phyloP scores from a whole-genome alignment of 1,140 invertebrate species.

The Anastrepha ludens region DNA sequence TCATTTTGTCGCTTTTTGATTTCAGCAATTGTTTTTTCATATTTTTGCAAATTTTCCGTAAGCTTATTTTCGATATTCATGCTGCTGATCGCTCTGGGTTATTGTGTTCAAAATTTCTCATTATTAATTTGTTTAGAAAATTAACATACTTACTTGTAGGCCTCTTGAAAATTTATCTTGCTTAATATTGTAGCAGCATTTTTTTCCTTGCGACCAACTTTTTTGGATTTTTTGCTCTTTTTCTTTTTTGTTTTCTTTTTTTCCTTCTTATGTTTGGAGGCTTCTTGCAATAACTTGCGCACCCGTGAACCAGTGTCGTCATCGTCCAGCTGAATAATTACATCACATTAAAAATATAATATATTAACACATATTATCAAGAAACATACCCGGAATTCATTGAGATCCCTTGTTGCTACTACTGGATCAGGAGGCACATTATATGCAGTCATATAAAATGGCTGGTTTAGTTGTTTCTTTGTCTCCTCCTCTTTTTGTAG shows the following conservation, averaged over 20 bases:
- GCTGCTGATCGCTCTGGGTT: slow-evolving; percentile 57
- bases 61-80: slow-evolving; percentile 54
- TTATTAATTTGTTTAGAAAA: slow-evolving; percentile 1
- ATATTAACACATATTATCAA: background rate
- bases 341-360: background rate
- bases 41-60: slow-evolving; percentile 51
- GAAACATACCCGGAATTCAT: slow-evolving; percentile 56
- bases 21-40: slow-evolving; percentile 57
- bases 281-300: slow-evolving; percentile 87
- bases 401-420: background rate
- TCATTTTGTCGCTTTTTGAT: slow-evolving; percentile 54
- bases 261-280: slow-evolving; percentile 86
- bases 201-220: slow-evolving; percentile 81
- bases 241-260: slow-evolving; percentile 78
- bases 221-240: slow-evolving; percentile 75
- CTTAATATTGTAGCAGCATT: slow-evolving; percentile 73
- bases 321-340: slow-evolving; percentile 79
- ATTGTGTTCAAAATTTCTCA: slow-evolving; percentile 59
- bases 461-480: slow-evolving; percentile 78
- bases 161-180: slow-evolving; percentile 80
- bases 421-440: slow-evolving; percentile 58
- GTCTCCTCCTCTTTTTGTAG: slow-evolving; percentile 34
- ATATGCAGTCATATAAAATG: slow-evolving; percentile 75
- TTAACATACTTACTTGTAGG: slow-evolving; percentile 77
- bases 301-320: slow-evolving; percentile 90